These are phyloP conservation scores for Chlamydotis undulata DNA, from an alignment of 2,113 vertebrate species.

Conservation along the genomic window DNA sequence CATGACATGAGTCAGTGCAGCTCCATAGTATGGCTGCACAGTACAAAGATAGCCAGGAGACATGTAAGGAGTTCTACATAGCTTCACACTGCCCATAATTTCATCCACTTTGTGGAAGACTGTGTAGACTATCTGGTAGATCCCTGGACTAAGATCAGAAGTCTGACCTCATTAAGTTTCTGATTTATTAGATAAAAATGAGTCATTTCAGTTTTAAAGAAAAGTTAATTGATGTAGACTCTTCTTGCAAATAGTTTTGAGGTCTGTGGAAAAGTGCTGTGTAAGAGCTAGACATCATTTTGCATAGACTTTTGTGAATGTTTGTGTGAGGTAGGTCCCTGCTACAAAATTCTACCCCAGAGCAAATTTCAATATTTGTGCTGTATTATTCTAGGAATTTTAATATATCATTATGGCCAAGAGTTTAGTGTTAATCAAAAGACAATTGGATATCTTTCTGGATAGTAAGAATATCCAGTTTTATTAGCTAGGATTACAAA, in stretches of 20 bases:
- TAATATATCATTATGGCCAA: not conserved
- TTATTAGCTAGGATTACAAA: not conserved
- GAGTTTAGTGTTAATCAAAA: not conserved
- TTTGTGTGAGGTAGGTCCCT: not conserved
- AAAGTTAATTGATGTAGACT: not conserved
- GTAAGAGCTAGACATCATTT: not conserved
- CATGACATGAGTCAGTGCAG: rapidly evolving
- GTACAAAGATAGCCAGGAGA: not conserved
- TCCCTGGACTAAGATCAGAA: not conserved
- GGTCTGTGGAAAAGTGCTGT: not conserved
- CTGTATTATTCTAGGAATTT: not conserved
- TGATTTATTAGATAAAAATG: not conserved
- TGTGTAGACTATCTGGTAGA: not conserved
- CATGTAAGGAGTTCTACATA: too few relatives aligned
- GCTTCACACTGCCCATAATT: not conserved
- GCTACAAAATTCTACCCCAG: not conserved
- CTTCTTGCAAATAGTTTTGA: not conserved
- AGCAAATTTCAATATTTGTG: not conserved
- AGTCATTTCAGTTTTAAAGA: not conserved
- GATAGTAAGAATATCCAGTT: not conserved
- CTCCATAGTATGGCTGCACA: rapidly evolving
- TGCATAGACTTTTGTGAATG: not conserved
- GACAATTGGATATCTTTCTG: not conserved
- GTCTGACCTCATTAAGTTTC: not conserved
- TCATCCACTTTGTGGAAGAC: not conserved